These are phyloP conservation scores for Dromiciops gliroides DNA, from an alignment of 2,113 vertebrate genomes.

Conservation along the genomic window DNA sequence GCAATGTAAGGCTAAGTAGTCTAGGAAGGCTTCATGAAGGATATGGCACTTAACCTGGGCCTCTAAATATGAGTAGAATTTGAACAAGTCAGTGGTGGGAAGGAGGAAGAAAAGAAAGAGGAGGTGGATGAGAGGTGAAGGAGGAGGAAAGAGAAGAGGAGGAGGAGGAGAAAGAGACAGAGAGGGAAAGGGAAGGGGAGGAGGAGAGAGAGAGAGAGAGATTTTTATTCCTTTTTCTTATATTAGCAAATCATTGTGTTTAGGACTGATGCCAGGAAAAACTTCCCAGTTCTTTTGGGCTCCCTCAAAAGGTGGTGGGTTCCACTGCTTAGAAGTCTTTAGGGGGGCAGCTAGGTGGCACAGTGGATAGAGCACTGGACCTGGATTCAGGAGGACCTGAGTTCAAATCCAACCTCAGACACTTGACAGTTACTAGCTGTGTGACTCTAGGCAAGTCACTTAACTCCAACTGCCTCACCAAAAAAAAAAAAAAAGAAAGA, in stretches of 20 bases:
- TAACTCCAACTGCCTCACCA: too few species aligned
- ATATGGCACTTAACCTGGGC: not conserved
- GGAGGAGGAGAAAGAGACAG: not conserved
- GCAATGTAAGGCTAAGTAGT: not conserved
- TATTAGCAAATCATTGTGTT: not conserved
- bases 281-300: not conserved
- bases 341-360: too few species aligned
- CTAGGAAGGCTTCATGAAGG: not conserved
- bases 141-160: rapidly evolving
- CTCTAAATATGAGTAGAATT: not conserved
- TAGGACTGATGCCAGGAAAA: not conserved
- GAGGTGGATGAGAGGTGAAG: rapidly evolving
- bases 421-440: too few species aligned
- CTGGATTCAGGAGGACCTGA: too few species aligned
- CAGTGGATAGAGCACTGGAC: too few species aligned
- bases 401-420: too few species aligned
- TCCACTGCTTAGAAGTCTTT: not conserved
- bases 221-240: not conserved
- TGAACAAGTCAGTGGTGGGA: not conserved
- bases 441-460: too few species aligned
- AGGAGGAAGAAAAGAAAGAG: not conserved
- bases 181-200: too few species aligned
- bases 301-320: not conserved
- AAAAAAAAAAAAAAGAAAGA: too few species aligned
- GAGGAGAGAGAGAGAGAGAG: not conserved